Evolutionary conservation across 1,140 invertebrate species (phyloP).

Genomic region (Nomia melanderi): DNA sequence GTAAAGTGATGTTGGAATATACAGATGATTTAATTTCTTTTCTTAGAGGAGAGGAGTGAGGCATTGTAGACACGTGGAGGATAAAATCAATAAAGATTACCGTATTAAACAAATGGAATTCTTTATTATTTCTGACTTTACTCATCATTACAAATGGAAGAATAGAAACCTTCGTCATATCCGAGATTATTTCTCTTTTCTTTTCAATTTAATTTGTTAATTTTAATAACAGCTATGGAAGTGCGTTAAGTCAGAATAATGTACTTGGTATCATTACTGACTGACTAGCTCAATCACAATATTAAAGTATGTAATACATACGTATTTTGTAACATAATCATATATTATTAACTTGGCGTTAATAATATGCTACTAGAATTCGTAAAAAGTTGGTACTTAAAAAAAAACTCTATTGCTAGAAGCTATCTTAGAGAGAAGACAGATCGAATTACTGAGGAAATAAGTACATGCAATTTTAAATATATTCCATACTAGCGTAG

Average conservation of each 20-base stretch:
- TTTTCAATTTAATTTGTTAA: neutral
- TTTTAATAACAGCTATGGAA: neutral
- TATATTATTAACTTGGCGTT: neutral
- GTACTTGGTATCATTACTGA: neutral
- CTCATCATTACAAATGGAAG: slow-evolving; percentile 23
- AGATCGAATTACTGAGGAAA: slow-evolving; percentile 9
- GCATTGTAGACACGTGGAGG: slow-evolving; percentile 40
- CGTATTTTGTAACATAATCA: neutral
- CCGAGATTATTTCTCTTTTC: neutral
- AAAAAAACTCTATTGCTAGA: slow-evolving; percentile 8
- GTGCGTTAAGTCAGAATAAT: neutral
- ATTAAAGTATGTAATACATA: slow-evolving; percentile 3
- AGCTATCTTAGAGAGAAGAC: slow-evolving; percentile 4
- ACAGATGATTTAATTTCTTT: slow-evolving; percentile 20
- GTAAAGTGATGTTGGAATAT: slow-evolving; percentile 26
- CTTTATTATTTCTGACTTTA: slow-evolving; percentile 40
- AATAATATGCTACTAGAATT: slow-evolving; percentile 27
- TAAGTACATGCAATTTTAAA: slow-evolving; percentile 29
- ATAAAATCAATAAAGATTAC: slow-evolving; percentile 37
- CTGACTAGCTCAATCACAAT: slow-evolving; percentile 8
- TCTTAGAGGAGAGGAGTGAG: slow-evolving; percentile 20
- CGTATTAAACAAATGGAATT: slow-evolving; percentile 40
- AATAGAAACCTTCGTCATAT: slow-evolving; percentile 21
- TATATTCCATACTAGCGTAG: neutral
- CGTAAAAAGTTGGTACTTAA: slow-evolving; percentile 4